phyloP scores from a whole-genome alignment of 2,888 invertebrate genomes.

The Aspidiotus destructor region DNA sequence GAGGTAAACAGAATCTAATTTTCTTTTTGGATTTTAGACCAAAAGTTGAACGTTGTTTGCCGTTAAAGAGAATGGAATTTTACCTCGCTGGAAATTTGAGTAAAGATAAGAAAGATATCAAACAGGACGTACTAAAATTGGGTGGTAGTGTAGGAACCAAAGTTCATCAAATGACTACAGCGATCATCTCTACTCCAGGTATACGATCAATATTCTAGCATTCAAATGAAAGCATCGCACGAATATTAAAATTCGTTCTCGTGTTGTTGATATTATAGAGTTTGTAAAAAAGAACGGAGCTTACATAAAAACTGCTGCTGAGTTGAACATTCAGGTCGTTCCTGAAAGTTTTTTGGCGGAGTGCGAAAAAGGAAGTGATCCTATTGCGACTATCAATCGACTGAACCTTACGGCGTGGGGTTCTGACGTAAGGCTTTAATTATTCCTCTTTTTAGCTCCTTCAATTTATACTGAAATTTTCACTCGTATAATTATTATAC shows the following conservation, averaged over 20 bases:
- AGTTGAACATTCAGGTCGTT: constrained; percentile 67
- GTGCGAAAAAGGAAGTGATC: constrained; percentile 48
- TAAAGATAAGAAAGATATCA: constrained; percentile 53
- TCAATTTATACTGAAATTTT: not conserved
- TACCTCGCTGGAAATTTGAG: constrained; percentile 53
- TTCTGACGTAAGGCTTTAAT: constrained; percentile 53
- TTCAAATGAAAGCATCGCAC: not conserved
- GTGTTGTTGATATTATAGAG: constrained; percentile 38
- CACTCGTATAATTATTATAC: constrained; percentile 24
- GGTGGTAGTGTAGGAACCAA: constrained; percentile 66
- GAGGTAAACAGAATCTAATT: not conserved
- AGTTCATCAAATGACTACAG: constrained; percentile 56
- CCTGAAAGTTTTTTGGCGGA: constrained; percentile 64
- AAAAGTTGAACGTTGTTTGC: constrained; percentile 55
- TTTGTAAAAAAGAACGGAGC: constrained; percentile 58
- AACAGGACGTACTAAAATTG: constrained; percentile 56
- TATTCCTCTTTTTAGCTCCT: constrained; percentile 8
- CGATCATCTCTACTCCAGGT: constrained; percentile 61
- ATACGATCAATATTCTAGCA: constrained; percentile 24
- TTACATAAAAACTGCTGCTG: constrained; percentile 57
- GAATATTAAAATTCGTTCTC: not conserved
- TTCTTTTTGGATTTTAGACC: constrained; percentile 45
- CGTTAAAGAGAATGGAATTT: constrained; percentile 70
- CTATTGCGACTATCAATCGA: constrained; percentile 54
- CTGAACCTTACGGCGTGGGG: constrained; percentile 77